Conservation (phyloP, 2,888 invertebrate species). For the Gryllus longicercus region DNA sequence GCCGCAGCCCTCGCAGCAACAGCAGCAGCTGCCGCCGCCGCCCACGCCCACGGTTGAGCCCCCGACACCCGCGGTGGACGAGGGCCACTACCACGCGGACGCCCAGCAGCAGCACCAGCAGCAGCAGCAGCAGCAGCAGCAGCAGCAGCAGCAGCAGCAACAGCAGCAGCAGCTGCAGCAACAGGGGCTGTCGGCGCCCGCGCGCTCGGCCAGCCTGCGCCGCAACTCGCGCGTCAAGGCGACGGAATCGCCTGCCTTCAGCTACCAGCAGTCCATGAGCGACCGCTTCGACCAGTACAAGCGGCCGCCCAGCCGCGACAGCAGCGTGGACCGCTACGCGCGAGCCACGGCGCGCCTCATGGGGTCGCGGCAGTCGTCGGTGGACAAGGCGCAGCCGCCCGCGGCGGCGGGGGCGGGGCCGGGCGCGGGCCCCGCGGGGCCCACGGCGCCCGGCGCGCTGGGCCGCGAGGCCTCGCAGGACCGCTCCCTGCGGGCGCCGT, state of each 20-base stretch:
- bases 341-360: conserved; percentile 35
- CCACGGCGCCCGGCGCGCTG: conserved; percentile 42
- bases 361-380: conserved; percentile 72
- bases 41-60: conserved; percentile 37
- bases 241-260: conserved; percentile 51
- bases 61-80: conserved; percentile 21
- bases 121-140: conserved; percentile 18
- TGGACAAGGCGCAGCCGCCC: conserved; percentile 58
- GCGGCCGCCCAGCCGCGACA: conserved; percentile 82
- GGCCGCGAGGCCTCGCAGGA: conserved; percentile 47
- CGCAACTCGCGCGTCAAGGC: conserved; percentile 53
- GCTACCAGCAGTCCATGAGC: conserved; percentile 61
- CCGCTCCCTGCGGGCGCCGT: conserved; percentile 55
- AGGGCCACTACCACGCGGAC: conserved; percentile 12
- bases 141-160: conserved; percentile 19
- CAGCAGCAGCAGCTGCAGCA: conserved; percentile 20
- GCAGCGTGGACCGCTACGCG: conserved; percentile 74
- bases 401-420: conserved; percentile 43
- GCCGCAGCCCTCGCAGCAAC: conserved; percentile 23
- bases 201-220: conserved; percentile 42
- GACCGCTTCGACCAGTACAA: conserved; percentile 95
- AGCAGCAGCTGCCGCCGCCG: conserved; percentile 40
- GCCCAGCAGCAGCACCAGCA: conserved; percentile 20
- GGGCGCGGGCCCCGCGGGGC: conserved; percentile 38
- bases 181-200: conserved; percentile 38